A percentile compares a stretch with the other conserved stretches of the same genome.
phyloP scores from a whole-genome alignment of 2,113 vertebrate genomes.

The Vanacampus margaritifer region DNA sequence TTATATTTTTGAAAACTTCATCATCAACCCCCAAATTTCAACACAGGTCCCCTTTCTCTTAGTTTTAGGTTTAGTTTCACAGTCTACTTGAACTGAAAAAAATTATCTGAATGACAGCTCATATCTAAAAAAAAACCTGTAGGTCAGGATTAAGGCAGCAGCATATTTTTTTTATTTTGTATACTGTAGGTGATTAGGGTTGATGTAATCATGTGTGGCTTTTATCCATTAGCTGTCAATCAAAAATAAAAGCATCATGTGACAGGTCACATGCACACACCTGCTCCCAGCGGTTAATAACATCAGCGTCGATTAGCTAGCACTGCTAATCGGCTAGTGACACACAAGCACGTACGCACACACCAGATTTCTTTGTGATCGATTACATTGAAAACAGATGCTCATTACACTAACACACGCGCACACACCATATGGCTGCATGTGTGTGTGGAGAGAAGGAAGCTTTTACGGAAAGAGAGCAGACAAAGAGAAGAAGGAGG shows the following conservation, averaged over 20 bases:
- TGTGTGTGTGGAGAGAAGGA: conserved; percentile 31
- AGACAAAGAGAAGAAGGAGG: conserved; percentile 26
- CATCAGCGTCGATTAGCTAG: conserved; percentile 44
- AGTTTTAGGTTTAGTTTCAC: too few relatives aligned
- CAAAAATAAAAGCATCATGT: conserved; percentile 48
- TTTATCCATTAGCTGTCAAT: conserved; percentile 31
- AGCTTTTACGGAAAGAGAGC: conserved; percentile 48
- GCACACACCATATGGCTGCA: conserved; percentile 46
- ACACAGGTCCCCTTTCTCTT: too few relatives aligned
- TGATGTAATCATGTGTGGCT: conserved; percentile 5
- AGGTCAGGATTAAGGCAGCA: too few relatives aligned
- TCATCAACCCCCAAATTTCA: too few relatives aligned
- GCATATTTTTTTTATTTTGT: neutral
- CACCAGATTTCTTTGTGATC: conserved; percentile 38
- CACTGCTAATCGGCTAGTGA: conserved; percentile 34
- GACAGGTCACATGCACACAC: conserved; percentile 30
- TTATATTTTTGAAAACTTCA: too few relatives aligned
- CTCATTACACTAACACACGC: conserved; percentile 16
- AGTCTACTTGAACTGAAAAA: too few relatives aligned
- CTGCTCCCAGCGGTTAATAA: conserved; percentile 46
- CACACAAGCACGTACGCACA: conserved; percentile 13
- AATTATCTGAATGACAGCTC: too few relatives aligned
- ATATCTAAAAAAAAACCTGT: too few relatives aligned
- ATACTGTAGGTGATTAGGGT: neutral
- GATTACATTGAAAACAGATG: conserved; percentile 41